Evolutionary conservation across 2,113 vertebrate genomes (phyloP), one percentile per base, ranked within the genome.

Genomic region (Callipepla californica): DNA sequence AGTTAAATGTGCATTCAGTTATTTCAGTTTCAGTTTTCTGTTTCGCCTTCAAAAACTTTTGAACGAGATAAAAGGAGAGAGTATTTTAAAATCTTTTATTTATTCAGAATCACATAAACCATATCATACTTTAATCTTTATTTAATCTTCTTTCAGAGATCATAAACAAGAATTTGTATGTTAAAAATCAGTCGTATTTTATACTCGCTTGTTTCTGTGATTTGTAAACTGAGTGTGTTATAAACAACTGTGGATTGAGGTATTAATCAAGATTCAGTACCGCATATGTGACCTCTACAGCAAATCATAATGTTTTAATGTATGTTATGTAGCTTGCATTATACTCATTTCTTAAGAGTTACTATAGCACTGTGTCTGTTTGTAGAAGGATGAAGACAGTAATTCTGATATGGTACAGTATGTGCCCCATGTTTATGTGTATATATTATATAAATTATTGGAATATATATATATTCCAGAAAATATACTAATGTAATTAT

Each of bases 11-110:
- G 44, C 45, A 62, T 77, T 94, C 22, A 10, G 59, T 96, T 93
- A 55, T 80, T 94, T 94, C 65, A 28, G 16, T 87, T 89, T 75
- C 23, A 42, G 81, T 87, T 94, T 96, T 85, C 59, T 66, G 13
- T 82, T 95, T 95, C 61, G 89, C 80, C 79, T 85, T 89, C 72
- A 80, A 89, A 89, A 95, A 96, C 83, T 96, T 96, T 25, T 9
- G 50, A 91, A 78, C 80, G 65, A 45, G 28, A 85, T 62, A 40
- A 87, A 25, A 26, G 40, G 47, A 8, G 8, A 51, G 73, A 70
- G 36, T 73, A 59, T 91, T 93, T 83, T 87, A 65, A 70, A 78
- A 66, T 66, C 32, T 70, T 22, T 45, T 18, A 45, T 82, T 70
- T 93, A 48, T 73, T 57, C 38, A 80, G 44, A 81, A 94, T 91